Conservation (phyloP, 2,888 invertebrate genomes). For the Pheosia gnoma region DNA sequence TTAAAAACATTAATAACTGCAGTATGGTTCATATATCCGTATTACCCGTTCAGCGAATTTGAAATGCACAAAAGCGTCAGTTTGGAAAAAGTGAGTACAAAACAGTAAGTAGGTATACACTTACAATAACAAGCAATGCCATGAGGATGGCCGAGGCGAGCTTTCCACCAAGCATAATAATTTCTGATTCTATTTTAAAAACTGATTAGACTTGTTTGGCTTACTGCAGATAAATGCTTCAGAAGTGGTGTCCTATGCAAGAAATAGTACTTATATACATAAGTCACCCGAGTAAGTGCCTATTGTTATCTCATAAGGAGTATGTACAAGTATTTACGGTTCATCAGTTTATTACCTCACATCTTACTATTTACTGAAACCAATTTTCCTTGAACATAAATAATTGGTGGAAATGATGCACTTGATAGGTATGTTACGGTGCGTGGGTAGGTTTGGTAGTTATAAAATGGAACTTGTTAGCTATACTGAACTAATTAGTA, state of each 20-base stretch:
- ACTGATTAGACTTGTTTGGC: conserved; percentile 12
- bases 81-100: conserved; percentile 64
- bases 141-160: conserved; percentile 13
- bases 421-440: too few species aligned
- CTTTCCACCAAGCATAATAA: conserved; percentile 22
- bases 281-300: conserved; percentile 59
- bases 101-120: conserved; percentile 9
- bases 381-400: too few species aligned
- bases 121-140: conserved; percentile 23
- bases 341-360: too few species aligned
- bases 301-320: conserved; percentile 1
- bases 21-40: conserved; percentile 67
- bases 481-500: too few species aligned
- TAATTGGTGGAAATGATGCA: too few species aligned
- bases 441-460: too few species aligned
- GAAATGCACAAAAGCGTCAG: conserved; percentile 76
- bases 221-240: conserved; percentile 57
- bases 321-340: too few species aligned
- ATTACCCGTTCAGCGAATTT: conserved; percentile 66
- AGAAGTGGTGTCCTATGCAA: conserved; percentile 60
- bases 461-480: too few species aligned
- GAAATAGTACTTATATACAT: conserved; percentile 43
- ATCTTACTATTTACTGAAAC: too few species aligned
- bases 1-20: conserved; percentile 60
- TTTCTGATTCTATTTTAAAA: conserved; percentile 10